phyloP scores from a whole-genome alignment of 2,888 invertebrate species.

The Acanthacorydalis orientalis region DNA sequence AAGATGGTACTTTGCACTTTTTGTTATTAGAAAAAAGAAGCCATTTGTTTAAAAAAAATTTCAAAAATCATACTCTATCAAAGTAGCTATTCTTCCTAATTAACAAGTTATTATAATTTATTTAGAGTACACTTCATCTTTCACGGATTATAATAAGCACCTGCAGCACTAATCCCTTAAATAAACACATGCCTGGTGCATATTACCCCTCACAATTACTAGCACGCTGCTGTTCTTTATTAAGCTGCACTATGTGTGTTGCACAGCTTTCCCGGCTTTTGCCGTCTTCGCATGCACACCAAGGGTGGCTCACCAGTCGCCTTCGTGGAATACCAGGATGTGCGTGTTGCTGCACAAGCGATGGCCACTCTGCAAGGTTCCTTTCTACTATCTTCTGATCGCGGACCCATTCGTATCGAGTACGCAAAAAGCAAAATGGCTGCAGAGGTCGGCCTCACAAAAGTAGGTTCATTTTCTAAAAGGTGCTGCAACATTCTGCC shows the following conservation, averaged over 20 bases:
- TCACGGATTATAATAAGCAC: no score
- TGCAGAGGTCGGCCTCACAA: constrained; percentile 39
- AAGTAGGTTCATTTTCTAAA: no score
- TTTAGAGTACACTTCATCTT: no score
- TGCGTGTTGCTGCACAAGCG: constrained; percentile 80
- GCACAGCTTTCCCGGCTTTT: constrained; percentile 95
- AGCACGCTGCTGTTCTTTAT: neutral
- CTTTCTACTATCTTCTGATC: constrained; percentile 86
- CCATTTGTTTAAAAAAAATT: no score
- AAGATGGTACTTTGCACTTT: no score
- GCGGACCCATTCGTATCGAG: constrained; percentile 96
- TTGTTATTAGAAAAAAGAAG: no score
- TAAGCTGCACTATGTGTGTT: constrained; percentile 25
- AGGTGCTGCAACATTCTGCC: no score
- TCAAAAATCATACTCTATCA: no score
- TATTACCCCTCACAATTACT: neutral
- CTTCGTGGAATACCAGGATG: constrained; percentile 94
- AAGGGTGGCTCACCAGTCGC: constrained; percentile 87
- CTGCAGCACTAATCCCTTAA: no score
- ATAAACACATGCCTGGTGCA: no score
- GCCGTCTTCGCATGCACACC: constrained; percentile 89
- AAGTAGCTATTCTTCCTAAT: no score
- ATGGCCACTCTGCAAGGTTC: constrained; percentile 91
- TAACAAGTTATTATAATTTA: no score
- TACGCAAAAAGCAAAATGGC: constrained; percentile 99